Evolutionary conservation across 2,797 vertebrate species (phyloP).

Genomic region (Salmo trutta): DNA sequence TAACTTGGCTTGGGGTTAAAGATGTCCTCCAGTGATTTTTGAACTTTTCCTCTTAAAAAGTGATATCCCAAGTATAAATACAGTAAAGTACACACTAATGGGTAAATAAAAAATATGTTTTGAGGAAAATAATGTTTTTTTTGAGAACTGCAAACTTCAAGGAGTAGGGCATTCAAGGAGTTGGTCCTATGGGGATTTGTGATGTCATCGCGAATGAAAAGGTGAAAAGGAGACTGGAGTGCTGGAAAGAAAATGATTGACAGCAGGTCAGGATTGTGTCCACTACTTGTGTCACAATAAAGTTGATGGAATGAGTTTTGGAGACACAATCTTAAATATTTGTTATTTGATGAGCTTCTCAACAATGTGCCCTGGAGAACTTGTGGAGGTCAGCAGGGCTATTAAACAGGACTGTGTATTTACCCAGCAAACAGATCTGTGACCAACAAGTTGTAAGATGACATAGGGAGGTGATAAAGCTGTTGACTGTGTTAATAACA

Average conservation of each 20-base stretch:
- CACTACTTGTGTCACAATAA: neutral
- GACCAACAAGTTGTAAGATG: neutral
- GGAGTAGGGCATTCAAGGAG: no score
- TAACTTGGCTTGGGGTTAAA: neutral
- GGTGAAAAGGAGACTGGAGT: no score
- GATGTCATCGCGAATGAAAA: no score
- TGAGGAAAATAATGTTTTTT: no score
- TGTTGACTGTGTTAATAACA: neutral
- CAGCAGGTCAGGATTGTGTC: neutral
- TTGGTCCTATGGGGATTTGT: no score
- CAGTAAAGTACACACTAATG: no score
- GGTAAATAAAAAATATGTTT: no score
- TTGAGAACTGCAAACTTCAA: no score
- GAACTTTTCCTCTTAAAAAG: no score
- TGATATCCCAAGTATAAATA: no score
- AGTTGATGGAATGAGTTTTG: neutral
- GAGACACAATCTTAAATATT: neutral
- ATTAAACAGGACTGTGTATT: conserved; percentile 19
- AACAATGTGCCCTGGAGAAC: neutral
- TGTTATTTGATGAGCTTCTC: conserved; percentile 9
- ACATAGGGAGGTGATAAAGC: neutral
- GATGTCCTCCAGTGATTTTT: no score
- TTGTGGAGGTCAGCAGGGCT: neutral
- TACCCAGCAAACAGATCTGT: conserved; percentile 23
- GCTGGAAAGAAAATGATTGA: neutral